Evolutionary conservation across 1,140 invertebrate genomes (phyloP).

Genomic region (Episyrphus balteatus): DNA sequence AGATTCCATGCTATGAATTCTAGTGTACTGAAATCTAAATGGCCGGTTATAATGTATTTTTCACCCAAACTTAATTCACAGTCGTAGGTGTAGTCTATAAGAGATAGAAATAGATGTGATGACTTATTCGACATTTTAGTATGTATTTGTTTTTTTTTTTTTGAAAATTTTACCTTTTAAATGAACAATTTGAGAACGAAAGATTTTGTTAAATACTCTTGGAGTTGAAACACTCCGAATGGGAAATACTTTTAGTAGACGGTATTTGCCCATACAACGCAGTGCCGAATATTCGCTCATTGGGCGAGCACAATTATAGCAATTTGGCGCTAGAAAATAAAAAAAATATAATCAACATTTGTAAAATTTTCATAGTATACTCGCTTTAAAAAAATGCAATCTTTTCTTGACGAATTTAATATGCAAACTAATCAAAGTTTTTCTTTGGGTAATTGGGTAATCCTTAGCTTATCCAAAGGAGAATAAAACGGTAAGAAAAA

Average conservation of each 20-base stretch:
- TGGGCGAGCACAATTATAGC: conserved; percentile 19
- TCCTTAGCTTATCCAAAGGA: too few species aligned
- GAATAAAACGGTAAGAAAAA: too few species aligned
- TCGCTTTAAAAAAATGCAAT: too few species aligned
- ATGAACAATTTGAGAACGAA: conserved; percentile 12
- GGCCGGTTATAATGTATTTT: conserved; percentile 18
- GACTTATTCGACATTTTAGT: neutral
- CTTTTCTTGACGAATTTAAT: too few species aligned
- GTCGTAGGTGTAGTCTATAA: conserved; percentile 19
- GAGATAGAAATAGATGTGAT: neutral
- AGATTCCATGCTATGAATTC: conserved; percentile 27
- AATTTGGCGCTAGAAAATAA: conserved; percentile 18
- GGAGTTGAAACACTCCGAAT: conserved; percentile 12
- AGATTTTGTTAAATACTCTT: conserved; percentile 6
- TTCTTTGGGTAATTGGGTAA: too few species aligned
- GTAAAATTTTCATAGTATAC: too few species aligned
- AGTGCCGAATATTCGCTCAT: conserved; percentile 30
- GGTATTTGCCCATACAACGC: conserved; percentile 16
- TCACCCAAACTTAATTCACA: conserved; percentile 19
- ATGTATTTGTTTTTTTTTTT: neutral
- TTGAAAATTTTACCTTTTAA: conserved; percentile 2
- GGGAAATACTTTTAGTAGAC: conserved; percentile 18
- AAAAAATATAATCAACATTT: too few species aligned
- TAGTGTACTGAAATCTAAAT: conserved; percentile 13
- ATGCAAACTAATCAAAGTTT: too few species aligned